Evolutionary conservation across 2,797 vertebrate genomes (phyloP).

Genomic region (Brachyalestes nurse): DNA sequence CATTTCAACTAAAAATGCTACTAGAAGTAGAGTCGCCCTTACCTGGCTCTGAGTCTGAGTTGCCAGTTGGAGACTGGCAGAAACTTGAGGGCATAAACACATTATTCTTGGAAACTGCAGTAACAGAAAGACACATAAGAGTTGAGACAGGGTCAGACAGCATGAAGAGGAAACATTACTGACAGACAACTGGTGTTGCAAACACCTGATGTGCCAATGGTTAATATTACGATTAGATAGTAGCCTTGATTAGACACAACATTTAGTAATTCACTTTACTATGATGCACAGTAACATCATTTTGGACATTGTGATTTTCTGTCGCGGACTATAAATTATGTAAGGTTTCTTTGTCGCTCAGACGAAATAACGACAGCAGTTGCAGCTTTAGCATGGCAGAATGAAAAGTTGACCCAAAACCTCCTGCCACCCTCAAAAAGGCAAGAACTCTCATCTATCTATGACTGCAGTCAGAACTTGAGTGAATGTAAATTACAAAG

Average conservation of each 20-base stretch:
- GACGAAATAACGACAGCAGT: neutral
- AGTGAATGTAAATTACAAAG: neutral
- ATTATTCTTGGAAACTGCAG: constrained; percentile 93
- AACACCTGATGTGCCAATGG: neutral
- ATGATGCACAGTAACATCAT: too few species aligned
- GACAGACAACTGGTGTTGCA: neutral
- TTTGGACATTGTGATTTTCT: too few species aligned
- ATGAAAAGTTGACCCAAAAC: neutral
- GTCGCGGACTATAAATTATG: too few species aligned
- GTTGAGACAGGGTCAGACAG: constrained; percentile 20
- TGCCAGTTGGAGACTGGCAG: constrained; percentile 92
- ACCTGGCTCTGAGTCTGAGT: constrained; percentile 96
- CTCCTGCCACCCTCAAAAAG: neutral
- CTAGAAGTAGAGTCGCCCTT: constrained; percentile 46
- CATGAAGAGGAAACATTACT: neutral
- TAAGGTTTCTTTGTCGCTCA: too few species aligned
- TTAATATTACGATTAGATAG: neutral
- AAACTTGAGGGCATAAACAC: constrained; percentile 97
- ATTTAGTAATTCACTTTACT: neutral
- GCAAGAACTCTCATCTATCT: neutral
- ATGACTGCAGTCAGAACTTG: neutral
- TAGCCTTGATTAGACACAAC: neutral
- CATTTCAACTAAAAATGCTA: neutral
- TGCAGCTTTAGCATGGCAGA: neutral
- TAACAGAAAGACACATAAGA: constrained; percentile 57